These are phyloP conservation scores for Phrynocephalus vlangalii DNA, from an alignment of 2,797 vertebrate species.

Conservation along the genomic window DNA sequence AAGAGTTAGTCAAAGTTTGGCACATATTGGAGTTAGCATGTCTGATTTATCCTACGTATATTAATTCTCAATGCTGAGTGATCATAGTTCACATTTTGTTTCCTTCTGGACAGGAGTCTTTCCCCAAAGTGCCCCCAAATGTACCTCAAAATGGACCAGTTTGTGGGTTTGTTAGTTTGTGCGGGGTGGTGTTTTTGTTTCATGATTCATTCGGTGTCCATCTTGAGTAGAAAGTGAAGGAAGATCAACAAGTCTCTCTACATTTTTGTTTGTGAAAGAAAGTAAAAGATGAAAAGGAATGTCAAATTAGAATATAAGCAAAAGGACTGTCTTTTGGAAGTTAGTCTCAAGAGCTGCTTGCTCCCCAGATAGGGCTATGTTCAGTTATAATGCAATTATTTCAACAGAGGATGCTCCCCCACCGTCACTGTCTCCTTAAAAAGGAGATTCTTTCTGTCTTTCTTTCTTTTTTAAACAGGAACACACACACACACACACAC, in stretches of 20 bases:
- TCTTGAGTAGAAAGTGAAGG: neutral
- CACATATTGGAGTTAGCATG: no score
- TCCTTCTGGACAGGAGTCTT: no score
- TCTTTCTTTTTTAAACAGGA: neutral
- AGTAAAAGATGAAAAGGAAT: neutral
- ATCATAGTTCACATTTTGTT: no score
- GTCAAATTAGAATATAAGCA: neutral
- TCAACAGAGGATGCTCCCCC: constrained; percentile 6
- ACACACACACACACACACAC: neutral
- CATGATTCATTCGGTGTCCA: no score
- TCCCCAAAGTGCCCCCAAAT: no score
- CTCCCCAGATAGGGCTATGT: neutral
- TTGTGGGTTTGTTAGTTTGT: no score
- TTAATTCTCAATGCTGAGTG: no score
- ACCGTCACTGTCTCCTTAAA: neutral
- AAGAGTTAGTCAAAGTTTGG: no score
- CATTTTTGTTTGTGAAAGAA: neutral
- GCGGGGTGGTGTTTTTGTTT: no score
- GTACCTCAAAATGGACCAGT: no score
- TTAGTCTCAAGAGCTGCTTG: neutral
- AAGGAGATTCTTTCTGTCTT: constrained; percentile 1
- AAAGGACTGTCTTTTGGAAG: neutral
- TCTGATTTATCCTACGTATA: no score
- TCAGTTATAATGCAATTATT: constrained; percentile 24
- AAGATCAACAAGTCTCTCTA: no score